Evolutionary conservation across 2,888 invertebrate genomes (phyloP), one percentile per base, ranked within the genome.

Genomic region (Lottia scabra): DNA sequence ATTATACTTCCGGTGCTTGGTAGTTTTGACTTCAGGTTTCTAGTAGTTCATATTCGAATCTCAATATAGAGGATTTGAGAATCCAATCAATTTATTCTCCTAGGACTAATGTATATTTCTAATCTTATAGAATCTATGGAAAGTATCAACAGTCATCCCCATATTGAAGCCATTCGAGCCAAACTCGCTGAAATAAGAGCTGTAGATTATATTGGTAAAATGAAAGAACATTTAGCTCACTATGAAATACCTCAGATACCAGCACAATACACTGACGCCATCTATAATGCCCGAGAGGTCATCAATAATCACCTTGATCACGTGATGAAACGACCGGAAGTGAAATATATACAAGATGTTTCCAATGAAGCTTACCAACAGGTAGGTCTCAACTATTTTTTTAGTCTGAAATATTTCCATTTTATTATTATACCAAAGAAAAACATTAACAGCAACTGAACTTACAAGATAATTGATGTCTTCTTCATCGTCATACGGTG

Each of bases 361-460:
- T 23, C 70, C 30, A 70, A 63, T 27, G 43, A 46, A 26, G 70
- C 45, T 23, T 70, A 70, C 44, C 65, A 70, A 62, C 65, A 70
- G 70, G 70, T 70, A 26, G 46, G 64, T 23, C 5, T 12, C 15
- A 27, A 15, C 1, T 15, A 12, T 0, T 3, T 67, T 19, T n/a
- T n/a, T n/a, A n/a, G n/a, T n/a, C n/a, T n/a, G n/a, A n/a, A n/a
- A n/a, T n/a, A n/a, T n/a, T n/a, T n/a, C n/a, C n/a, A n/a, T n/a
- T n/a, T n/a, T n/a, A n/a, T n/a, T n/a, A n/a, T n/a, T n/a, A n/a
- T n/a, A n/a, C n/a, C n/a, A n/a, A n/a, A n/a, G n/a, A 3, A n/a
- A n/a, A n/a, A n/a, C n/a, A n/a, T n/a, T n/a, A n/a, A n/a, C n/a
- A n/a, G n/a, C n/a, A n/a, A n/a, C n/a, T n/a, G n/a, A n/a, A n/a